A percentile compares a stretch with the other conserved stretches of the same genome.
Conservation (phyloP, 2,113 vertebrate species). For the Sakesphorus luctuosus region DNA sequence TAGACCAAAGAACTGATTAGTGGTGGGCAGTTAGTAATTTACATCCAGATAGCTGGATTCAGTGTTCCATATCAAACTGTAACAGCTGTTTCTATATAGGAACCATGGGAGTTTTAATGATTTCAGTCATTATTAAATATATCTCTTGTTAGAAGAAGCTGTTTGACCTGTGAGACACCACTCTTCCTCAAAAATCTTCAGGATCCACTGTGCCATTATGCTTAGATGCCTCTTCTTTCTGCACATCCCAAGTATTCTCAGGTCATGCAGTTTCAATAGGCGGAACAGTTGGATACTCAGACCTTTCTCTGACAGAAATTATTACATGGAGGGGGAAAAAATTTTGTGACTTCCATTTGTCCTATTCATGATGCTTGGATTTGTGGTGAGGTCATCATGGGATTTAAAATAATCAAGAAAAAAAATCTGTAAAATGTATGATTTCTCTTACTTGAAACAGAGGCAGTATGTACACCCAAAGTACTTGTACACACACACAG, state of each 20-base stretch:
- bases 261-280: neutral
- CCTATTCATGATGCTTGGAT: neutral
- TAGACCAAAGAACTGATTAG: neutral
- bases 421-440: neutral
- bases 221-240: neutral
- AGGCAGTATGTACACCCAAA: neutral
- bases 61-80: neutral
- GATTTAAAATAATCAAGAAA: neutral
- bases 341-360: neutral
- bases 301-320: neutral
- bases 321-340: neutral
- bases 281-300: accelerated
- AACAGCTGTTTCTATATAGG: neutral
- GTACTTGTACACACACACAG: neutral
- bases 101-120: neutral
- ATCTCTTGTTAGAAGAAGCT: neutral
- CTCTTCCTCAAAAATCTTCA: neutral
- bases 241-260: neutral
- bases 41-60: neutral
- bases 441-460: neutral
- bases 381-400: neutral
- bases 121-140: neutral
- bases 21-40: neutral
- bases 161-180: neutral
- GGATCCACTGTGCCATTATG: neutral